Evolutionary conservation across 92 coral and sea anemone species (phyloP).

Genomic region (Umimayanthus chanpuru): DNA sequence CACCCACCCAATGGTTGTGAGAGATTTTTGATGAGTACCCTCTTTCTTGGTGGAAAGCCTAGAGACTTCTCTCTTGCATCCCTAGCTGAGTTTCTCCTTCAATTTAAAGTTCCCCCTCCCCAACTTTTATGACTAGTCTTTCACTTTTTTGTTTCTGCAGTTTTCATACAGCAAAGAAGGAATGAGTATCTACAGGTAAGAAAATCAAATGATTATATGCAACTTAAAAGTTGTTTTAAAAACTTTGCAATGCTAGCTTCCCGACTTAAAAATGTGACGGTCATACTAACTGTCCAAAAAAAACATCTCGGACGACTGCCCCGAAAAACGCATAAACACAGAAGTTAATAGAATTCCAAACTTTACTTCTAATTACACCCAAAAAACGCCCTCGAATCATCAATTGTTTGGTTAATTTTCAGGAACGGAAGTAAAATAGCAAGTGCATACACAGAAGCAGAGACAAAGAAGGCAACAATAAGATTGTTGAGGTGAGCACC

Average conservation of each 20-base stretch:
- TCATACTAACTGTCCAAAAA: not conserved
- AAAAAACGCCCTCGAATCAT: not conserved
- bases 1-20: no score
- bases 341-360: not conserved
- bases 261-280: no score
- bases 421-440: constrained; percentile 93
- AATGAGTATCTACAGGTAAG: constrained; percentile 88
- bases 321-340: no score
- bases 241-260: not conserved
- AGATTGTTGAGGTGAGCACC: constrained; percentile 79
- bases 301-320: not conserved
- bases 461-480: constrained; percentile 95
- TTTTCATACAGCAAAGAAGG: constrained; percentile 88
- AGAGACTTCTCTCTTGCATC: not conserved
- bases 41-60: no score
- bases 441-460: constrained; percentile 96
- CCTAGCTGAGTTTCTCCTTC: not conserved
- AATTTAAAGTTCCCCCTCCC: not conserved
- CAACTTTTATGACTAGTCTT: not conserved
- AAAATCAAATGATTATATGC: no score
- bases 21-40: no score
- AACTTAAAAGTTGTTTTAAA: no score
- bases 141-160: constrained; percentile 49
- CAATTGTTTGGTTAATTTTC: not conserved
- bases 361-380: not conserved